Conservation (phyloP, 2,888 invertebrate species). For the Euplagia quadripunctaria region DNA sequence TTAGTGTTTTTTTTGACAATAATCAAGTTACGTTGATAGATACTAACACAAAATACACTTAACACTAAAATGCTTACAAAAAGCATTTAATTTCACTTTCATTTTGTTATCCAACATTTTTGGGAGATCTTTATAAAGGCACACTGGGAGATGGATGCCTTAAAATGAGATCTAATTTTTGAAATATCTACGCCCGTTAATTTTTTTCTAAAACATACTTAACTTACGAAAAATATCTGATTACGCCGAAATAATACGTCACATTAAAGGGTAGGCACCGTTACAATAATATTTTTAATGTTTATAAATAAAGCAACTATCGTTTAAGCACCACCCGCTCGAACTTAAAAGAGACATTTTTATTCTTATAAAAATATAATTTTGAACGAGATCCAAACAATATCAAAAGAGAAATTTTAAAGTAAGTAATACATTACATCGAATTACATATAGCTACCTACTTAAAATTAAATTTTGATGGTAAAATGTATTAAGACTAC, state of each 20-base stretch:
- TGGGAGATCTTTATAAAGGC: constrained; percentile 81
- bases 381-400: constrained; percentile 79
- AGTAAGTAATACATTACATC: constrained; percentile 65
- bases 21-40: constrained; percentile 62
- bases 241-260: constrained; percentile 81
- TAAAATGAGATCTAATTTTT: constrained; percentile 84
- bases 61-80: constrained; percentile 69
- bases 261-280: constrained; percentile 73
- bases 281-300: constrained; percentile 55
- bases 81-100: constrained; percentile 59
- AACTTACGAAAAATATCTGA: constrained; percentile 62
- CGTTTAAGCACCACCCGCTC: constrained; percentile 84
- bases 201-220: constrained; percentile 69
- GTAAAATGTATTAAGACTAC: constrained; percentile 51
- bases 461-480: constrained; percentile 72
- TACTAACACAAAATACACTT: constrained; percentile 58
- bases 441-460: constrained; percentile 73
- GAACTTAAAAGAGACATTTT: constrained; percentile 61
- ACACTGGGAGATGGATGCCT: constrained; percentile 64
- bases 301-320: constrained; percentile 63
- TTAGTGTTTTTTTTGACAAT: constrained; percentile 71
- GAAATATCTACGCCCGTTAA: constrained; percentile 73
- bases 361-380: constrained; percentile 67
- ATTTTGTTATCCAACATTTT: constrained; percentile 71
- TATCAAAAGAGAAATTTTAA: constrained; percentile 64